Evolutionary conservation across 2,113 vertebrate genomes (phyloP).

Genomic region (Lynx canadensis): DNA sequence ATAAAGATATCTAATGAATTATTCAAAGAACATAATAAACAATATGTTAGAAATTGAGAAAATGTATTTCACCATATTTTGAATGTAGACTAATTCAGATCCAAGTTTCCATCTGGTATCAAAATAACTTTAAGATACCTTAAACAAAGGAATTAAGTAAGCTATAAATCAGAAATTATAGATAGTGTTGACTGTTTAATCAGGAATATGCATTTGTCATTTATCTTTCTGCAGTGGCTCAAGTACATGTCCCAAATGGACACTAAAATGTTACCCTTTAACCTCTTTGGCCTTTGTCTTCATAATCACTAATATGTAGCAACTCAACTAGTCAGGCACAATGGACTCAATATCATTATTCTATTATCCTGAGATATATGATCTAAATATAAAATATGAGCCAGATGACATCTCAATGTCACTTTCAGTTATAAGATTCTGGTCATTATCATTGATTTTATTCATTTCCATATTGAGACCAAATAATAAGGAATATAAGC

Average conservation of each 20-base stretch:
- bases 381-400: not conserved
- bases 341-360: not conserved
- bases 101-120: not conserved
- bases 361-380: not conserved
- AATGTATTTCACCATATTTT: not conserved
- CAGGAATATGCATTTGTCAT: not conserved
- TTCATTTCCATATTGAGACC: not conserved
- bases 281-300: not conserved
- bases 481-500: not conserved
- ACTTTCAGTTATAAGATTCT: not conserved
- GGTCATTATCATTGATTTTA: not conserved
- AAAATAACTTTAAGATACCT: not conserved
- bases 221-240: not conserved
- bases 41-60: not conserved
- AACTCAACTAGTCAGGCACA: not conserved
- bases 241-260: not conserved
- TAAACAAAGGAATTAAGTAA: not conserved
- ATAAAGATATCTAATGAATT: not conserved
- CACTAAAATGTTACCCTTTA: not conserved
- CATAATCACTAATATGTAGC: not conserved
- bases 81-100: not conserved
- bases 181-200: not conserved
- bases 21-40: not conserved
- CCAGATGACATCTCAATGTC: not conserved
- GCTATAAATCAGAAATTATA: not conserved